These are phyloP conservation scores for Strix aluco DNA, from an alignment of 2,113 vertebrate genomes.

Conservation along the genomic window DNA sequence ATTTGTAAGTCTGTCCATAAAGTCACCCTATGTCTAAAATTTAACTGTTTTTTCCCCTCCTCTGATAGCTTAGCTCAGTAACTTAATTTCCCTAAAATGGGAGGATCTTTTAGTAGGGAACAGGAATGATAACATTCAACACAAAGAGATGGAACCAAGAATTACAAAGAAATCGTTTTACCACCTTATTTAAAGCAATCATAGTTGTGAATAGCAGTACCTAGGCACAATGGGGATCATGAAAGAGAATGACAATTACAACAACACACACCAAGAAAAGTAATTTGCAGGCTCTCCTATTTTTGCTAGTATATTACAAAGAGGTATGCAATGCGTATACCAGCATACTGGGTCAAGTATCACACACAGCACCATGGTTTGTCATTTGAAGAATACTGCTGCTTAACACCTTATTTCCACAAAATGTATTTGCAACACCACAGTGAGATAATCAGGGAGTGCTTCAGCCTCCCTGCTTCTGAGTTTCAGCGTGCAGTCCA, in stretches of 20 bases:
- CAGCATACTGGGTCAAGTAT: not conserved
- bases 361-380: not conserved
- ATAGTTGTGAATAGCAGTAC: not conserved
- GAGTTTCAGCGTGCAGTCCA: rapidly evolving
- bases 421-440: not conserved
- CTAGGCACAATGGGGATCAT: not conserved
- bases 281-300: not conserved
- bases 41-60: not conserved
- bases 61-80: not conserved
- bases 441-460: not conserved
- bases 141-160: not conserved
- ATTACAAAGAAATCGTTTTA: not conserved
- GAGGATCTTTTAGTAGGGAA: not conserved
- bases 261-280: not conserved
- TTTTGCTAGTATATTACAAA: not conserved
- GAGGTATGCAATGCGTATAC: not conserved
- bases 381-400: not conserved
- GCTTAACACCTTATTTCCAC: not conserved
- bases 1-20: not conserved
- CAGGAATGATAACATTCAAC: not conserved
- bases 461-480: not conserved
- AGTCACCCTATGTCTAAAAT: not conserved
- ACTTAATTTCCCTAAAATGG: not conserved
- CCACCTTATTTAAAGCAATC: conserved; percentile 4
- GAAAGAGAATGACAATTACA: not conserved